Evolutionary conservation across 2,888 invertebrate species (phyloP), one percentile per base, ranked within the genome.

Genomic region (Tineola bisselliella): DNA sequence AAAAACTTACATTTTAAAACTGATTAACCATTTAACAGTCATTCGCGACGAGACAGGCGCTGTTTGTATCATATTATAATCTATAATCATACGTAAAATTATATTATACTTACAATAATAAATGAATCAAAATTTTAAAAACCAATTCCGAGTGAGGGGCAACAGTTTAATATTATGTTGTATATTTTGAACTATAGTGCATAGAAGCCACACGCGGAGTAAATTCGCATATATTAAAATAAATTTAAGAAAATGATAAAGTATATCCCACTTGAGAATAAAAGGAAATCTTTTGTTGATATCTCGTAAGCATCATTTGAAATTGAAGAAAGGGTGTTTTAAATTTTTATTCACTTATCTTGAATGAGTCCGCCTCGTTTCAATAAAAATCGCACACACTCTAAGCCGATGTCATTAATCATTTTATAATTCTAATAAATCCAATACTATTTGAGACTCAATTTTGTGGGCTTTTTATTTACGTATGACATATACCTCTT

Each of bases 371-470:
- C 67, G 73, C 76, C 75, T 79, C 81, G 77, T 80, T 79, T 78
- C 76, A 76, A 77, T 72, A 74, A 74, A 77, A 77, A 79, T 79
- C 77, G 72, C 72, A 76, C 73, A 73, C 69, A 72, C 72, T 75
- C 72, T 75, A 74, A 79, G 76, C 71, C 69, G 66, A 67, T 67
- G 70, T 79, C 86, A 84, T 84, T 81, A 81, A 86, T 86, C 84
- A 87, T 84, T 69, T 70, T 62, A n/a, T 43, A 43, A 43, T 43
- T 48, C 15, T 17, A 5, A 6, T 17, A 48, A 25, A 48, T 48
- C 48, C 48, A 38, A 38, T 38, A 25, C 6, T 25, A 25, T 38
- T 38, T 38, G 38, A 10, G n/a, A 38, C 38, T 70, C 38, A 74
- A 76, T 75, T 65, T 66, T 70, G 71, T 69, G 68, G 68, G 38